Conservation (phyloP, 2,113 vertebrate genomes). For the Clupea harengus region DNA sequence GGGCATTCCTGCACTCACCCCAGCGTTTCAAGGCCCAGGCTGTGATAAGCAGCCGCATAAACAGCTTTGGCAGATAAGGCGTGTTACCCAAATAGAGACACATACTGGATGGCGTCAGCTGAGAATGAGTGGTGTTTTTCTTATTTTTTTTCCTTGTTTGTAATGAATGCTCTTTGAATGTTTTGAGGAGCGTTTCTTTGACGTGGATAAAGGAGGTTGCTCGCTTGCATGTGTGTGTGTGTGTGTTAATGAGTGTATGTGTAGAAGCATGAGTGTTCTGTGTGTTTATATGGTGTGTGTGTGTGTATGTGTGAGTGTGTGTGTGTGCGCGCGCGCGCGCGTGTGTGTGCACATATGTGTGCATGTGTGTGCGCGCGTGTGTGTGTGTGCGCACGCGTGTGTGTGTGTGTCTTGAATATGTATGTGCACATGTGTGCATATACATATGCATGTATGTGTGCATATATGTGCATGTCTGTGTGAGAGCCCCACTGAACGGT, state of each 20-base stretch:
- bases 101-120: background rate
- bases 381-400: background rate
- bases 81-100: conserved; percentile 35
- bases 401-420: background rate
- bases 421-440: conserved; percentile 28
- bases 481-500: background rate
- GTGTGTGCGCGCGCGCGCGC: background rate
- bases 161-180: background rate
- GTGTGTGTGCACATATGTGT: too few species aligned
- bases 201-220: background rate
- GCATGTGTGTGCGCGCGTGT: background rate
- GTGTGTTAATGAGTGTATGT: background rate
- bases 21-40: conserved; percentile 13
- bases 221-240: background rate
- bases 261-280: background rate
- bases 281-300: background rate
- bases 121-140: conserved; percentile 16
- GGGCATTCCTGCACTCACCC: background rate
- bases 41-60: conserved; percentile 34
- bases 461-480: background rate
- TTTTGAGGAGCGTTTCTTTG: background rate
- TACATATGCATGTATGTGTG: background rate
- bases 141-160: background rate
- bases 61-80: conserved; percentile 34
- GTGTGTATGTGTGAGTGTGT: too few species aligned